Base-by-base conservation (phyloP, 2,797 vertebrate genomes). In the Xyrichtys novacula region DNA sequence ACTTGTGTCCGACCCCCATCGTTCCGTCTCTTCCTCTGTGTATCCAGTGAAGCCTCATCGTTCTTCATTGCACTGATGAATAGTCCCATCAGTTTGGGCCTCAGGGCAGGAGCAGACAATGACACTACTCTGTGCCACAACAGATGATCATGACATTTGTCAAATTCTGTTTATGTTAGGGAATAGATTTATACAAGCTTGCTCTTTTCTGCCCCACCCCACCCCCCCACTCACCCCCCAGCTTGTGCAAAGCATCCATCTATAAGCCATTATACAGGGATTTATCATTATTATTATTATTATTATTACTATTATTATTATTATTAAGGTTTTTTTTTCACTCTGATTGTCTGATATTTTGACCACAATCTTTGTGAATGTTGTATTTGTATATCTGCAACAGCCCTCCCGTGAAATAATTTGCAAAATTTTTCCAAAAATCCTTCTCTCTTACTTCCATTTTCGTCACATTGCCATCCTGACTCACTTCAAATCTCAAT, bases 141-240 rank as follows among this genome's bases (percentile, higher is more conserved):
- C 83, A 91, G 71, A 81, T 72, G 93, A 95, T 94, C 85, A 90
- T 89, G 89, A 75, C 77, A 89, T 95, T 95, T 95, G 88, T 95
- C 91, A 91, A 68, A 60, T 54, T 43, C 85, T 91, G 89, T 93
- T 96, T 94, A 88, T 92, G 88, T 86, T 91, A 79, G 84, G 95
- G 93, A 95, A 94, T 91, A 93, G 88, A 92, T 79, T 86, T 81
- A 78, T 83, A 80, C 79, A 83, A 32, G 71, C 71, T 74, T 68
- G 61, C 22, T 25, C 60, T 49, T 71, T 40, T 68, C 57, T 7
- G 9, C 36, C 47, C 46, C 66, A n/a, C n/a, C n/a, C n/a, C n/a
- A n/a, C n/a, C n/a, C n/a, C n/a, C n/a, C n/a, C n/a, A n/a, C n/a
- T n/a, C n/a, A n/a, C n/a, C n/a, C n/a, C 20, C 38, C 0, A 39